These are phyloP conservation scores for Campoplex nolae DNA, from an alignment of 2,888 invertebrate species.

Conservation along the genomic window DNA sequence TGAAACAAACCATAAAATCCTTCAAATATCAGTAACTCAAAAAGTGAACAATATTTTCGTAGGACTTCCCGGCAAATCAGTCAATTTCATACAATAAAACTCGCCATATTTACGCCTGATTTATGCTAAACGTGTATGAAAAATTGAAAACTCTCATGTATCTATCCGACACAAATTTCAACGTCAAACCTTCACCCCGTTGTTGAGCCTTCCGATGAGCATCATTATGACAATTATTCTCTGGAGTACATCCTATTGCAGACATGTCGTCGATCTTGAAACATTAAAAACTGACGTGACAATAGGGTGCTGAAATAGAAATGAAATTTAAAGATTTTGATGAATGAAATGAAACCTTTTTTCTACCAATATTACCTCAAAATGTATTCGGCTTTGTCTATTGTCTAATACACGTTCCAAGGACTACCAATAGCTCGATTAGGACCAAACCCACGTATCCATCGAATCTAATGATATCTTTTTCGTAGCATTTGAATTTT, in stretches of 20 bases:
- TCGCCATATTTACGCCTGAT: background rate
- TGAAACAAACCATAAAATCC: background rate
- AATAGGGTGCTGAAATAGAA: conserved; percentile 45
- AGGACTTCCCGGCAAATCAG: background rate
- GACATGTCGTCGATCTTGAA: conserved; percentile 69
- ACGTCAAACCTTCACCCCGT: conserved; percentile 69
- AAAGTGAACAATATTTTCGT: background rate
- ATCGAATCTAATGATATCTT: background rate
- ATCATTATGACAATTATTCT: conserved; percentile 77
- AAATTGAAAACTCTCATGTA: background rate
- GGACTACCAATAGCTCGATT: no score
- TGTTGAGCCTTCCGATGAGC: conserved; percentile 71
- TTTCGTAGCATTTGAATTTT: background rate
- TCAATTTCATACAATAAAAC: background rate
- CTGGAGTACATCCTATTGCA: conserved; percentile 76
- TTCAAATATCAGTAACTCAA: background rate
- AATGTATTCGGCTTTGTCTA: background rate
- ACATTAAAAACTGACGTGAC: conserved; percentile 14
- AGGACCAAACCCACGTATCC: background rate
- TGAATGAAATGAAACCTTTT: background rate
- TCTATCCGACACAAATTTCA: background rate
- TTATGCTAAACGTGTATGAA: background rate
- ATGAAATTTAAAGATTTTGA: background rate
- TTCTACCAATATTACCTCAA: no score
- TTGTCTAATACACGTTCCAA: no score